Base-by-base conservation (phyloP, 1,140 invertebrate species). In the Drosophila eugracilis region DNA sequence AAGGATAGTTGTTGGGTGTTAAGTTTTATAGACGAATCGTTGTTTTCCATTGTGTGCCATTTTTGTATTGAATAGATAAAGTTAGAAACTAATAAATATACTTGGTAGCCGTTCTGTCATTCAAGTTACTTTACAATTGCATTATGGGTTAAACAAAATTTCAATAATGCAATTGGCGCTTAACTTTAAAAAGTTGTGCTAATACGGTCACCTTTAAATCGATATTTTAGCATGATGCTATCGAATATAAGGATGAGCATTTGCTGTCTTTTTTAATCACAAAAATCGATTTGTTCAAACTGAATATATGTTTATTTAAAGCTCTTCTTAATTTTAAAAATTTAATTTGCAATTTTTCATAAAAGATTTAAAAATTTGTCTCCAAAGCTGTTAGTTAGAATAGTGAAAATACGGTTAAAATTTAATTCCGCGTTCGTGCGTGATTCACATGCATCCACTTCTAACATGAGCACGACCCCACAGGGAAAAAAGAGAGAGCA, bases 21-120 rank as follows among this genome's bases (percentile, higher is more conserved):
- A 65, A 81, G 74, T 83, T 88, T 86, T 72, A 65, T 74, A 75
- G 59, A 75, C 21, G 30, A 52, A 67, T 54, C 45, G 53, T 58
- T 69, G 53, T 70, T 83, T 80, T 70, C 54, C 69, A 77, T 66
- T 86, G 48, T 77, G 77, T 86, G 77, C 72, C 74, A 44, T 78
- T 70, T 59, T 85, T 88, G 58, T 85, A 85, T 67, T 41, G 28
- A 32, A 52, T 42, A 41, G 42, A 21, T 50, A 50, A 55, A 60
- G 37, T 6, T 63, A 39, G 34, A 50, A 67, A 54, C 37, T 59
- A 78, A 65, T 62, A 67, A 84, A 78, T 39, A 12, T 71, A 67
- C 30, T 66, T 62, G 55, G 50, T 83, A 83, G 58, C 70, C 69
- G 60, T 77, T 77, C 70, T 34, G n/a, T n/a, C n/a, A n/a, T n/a